These are phyloP conservation scores for Gnathonemus longibarbis DNA, from an alignment of 2,113 vertebrate species.

Conservation along the genomic window DNA sequence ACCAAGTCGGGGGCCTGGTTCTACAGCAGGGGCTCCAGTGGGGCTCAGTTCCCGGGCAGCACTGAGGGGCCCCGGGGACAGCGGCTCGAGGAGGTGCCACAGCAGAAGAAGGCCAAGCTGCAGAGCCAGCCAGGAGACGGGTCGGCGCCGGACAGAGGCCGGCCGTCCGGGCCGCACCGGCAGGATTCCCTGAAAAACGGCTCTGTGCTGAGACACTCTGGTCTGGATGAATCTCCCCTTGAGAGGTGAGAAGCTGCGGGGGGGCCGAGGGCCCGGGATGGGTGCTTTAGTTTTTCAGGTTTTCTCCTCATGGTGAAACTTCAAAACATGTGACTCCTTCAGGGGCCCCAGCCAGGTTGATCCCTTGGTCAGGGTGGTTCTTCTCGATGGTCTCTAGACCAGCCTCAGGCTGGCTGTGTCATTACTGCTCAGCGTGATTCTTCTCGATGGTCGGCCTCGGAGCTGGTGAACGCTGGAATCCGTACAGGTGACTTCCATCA, in stretches of 20 bases:
- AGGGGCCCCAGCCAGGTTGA: not conserved
- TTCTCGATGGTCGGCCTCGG: not conserved
- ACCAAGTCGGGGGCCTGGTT: slow-evolving; percentile 87
- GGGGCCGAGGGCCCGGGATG: not conserved
- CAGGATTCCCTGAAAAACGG: slow-evolving; percentile 73
- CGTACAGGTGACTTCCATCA: not conserved
- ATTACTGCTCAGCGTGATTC: not conserved
- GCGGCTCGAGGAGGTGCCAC: slow-evolving; percentile 72
- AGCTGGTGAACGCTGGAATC: not conserved
- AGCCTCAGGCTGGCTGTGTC: not conserved
- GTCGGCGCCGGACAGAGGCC: slow-evolving; percentile 72
- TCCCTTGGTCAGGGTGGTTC: not conserved
- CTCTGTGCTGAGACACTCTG: slow-evolving; percentile 62
- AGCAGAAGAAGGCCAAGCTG: slow-evolving; percentile 93
- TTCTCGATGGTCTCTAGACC: not conserved
- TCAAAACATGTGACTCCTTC: not conserved
- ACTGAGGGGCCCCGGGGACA: slow-evolving; percentile 53
- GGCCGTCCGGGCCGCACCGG: slow-evolving; percentile 74
- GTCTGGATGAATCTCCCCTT: slow-evolving; percentile 29
- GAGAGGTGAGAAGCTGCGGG: slow-evolving; percentile 29
- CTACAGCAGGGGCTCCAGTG: slow-evolving; percentile 70
- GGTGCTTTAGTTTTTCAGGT: not conserved
- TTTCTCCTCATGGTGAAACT: not conserved
- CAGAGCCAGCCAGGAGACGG: slow-evolving; percentile 77
- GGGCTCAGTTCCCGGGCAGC: slow-evolving; percentile 54